phyloP scores from a whole-genome alignment of 2,888 invertebrate genomes.

The Glaucopsyche alexis region DNA sequence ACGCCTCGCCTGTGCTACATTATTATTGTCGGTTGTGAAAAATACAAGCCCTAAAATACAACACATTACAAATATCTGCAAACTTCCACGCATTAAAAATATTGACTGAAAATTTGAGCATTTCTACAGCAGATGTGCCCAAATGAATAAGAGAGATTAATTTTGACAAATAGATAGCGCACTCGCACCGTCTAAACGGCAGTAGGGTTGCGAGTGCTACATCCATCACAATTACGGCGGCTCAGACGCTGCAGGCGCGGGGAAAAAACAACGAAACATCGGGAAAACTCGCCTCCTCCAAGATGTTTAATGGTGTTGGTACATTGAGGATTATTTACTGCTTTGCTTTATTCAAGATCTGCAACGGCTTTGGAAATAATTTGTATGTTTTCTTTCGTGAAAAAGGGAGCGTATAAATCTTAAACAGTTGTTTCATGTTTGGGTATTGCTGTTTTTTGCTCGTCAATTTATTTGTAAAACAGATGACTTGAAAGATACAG shows the following conservation, averaged over 20 bases:
- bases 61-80: background rate
- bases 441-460: background rate
- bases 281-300: conserved; percentile 40
- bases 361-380: conserved; percentile 32
- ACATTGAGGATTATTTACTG: conserved; percentile 44
- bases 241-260: conserved; percentile 43
- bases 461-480: background rate
- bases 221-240: conserved; percentile 63
- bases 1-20: too few relatives aligned
- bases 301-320: conserved; percentile 44
- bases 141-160: conserved; percentile 22
- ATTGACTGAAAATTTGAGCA: conserved; percentile 15
- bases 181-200: conserved; percentile 33
- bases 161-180: conserved; percentile 30
- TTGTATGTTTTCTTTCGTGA: conserved; percentile 28
- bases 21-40: too few relatives aligned
- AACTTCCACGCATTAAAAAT: background rate
- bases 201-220: conserved; percentile 41
- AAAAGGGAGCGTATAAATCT: conserved; percentile 14
- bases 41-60: too few relatives aligned
- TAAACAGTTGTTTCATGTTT: conserved; percentile 11
- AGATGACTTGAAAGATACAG: too few relatives aligned
- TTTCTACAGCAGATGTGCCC: conserved; percentile 11
- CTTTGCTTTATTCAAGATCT: conserved; percentile 33
- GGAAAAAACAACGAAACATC: conserved; percentile 46